Percentiles rank a stretch among this genome's conserved stretches.
phyloP scores from a whole-genome alignment of 1,140 invertebrate genomes.

The Drosophila ficusphila region DNA sequence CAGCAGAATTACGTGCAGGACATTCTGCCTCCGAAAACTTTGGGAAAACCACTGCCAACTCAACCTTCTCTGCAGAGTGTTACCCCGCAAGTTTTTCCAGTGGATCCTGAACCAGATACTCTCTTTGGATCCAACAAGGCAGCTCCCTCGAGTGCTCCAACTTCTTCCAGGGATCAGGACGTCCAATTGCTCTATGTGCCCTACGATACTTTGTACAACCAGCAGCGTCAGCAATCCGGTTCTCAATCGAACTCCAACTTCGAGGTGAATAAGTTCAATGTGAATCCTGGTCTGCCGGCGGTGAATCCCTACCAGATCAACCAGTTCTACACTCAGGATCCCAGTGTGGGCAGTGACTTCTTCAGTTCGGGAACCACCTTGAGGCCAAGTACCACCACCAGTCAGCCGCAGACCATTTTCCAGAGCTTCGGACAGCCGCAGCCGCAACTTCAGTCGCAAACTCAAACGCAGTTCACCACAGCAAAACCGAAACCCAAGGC shows the following conservation, averaged over 20 bases:
- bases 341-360: constrained; percentile 59
- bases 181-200: constrained; percentile 92
- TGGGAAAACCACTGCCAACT: constrained; percentile 60
- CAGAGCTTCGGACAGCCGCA: constrained; percentile 68
- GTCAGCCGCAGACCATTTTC: constrained; percentile 84
- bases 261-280: constrained; percentile 84
- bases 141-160: constrained; percentile 12
- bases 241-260: constrained; percentile 45
- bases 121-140: constrained; percentile 56
- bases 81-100: constrained; percentile 74
- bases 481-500: constrained; percentile 87
- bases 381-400: constrained; percentile 75
- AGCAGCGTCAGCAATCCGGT: constrained; percentile 70
- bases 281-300: constrained; percentile 57
- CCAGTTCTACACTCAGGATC: constrained; percentile 81
- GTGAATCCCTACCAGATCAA: constrained; percentile 79
- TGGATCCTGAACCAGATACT: constrained; percentile 55
- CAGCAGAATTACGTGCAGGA: constrained; percentile 78
- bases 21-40: constrained; percentile 41
- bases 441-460: constrained; percentile 17
- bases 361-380: constrained; percentile 56
- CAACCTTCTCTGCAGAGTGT: constrained; percentile 73
- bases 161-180: constrained; percentile 85
- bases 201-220: constrained; percentile 89
- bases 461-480: constrained; percentile 54